Evolutionary conservation across 2,797 vertebrate genomes (phyloP).

Genomic region (Clarias pachynema): DNA sequence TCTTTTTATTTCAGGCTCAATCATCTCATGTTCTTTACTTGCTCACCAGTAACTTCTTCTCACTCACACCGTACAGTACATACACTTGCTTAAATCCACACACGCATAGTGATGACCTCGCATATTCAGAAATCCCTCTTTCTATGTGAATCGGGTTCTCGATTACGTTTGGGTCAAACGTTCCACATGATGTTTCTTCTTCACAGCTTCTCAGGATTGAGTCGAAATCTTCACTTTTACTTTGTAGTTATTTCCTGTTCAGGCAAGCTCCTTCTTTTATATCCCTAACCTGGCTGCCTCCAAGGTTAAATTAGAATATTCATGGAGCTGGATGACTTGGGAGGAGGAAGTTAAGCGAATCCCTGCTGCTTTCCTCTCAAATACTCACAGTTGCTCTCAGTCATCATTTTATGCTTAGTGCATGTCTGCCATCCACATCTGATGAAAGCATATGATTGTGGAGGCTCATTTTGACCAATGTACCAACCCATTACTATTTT

Average conservation of each 20-base stretch:
- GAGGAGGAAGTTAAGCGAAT: constrained; percentile 20
- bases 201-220: not conserved
- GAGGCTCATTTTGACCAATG: constrained; percentile 35
- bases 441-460: constrained; percentile 26
- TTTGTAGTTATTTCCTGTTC: constrained; percentile 33
- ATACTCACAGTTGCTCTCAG: constrained; percentile 32
- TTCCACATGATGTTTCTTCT: constrained; percentile 4
- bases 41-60: not conserved
- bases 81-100: not conserved
- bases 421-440: constrained; percentile 3
- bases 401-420: constrained; percentile 39
- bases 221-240: constrained; percentile 20
- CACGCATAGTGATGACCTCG: not conserved
- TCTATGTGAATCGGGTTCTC: constrained; percentile 14
- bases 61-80: not conserved
- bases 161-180: not conserved
- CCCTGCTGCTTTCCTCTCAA: constrained; percentile 15
- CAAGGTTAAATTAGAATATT: constrained; percentile 54
- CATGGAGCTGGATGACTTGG: constrained; percentile 23
- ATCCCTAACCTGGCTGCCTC: constrained; percentile 31
- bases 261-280: constrained; percentile 31
- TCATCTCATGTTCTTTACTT: not conserved
- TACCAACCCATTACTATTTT: not conserved
- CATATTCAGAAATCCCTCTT: not conserved
- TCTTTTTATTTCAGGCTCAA: not conserved